Percentiles rank a stretch among this genome's conserved stretches.
These are phyloP conservation scores for Stictocephala bisonia DNA, from an alignment of 2,888 invertebrate genomes.

Conservation along the genomic window DNA sequence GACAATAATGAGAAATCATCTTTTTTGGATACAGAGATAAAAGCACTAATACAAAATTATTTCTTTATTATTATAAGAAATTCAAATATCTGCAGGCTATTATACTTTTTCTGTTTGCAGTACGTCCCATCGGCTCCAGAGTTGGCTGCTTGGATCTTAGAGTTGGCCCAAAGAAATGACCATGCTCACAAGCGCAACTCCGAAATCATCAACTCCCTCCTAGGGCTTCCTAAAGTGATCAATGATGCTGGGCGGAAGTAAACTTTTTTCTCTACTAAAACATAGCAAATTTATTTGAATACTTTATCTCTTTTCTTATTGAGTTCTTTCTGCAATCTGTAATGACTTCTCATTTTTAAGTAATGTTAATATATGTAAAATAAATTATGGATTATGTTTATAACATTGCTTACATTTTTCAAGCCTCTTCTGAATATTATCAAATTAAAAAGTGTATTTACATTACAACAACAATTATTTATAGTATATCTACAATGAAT, in stretches of 20 bases:
- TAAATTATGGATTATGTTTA: too few species aligned
- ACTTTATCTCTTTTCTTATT: too few species aligned
- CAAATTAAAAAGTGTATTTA: too few species aligned
- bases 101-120: background rate
- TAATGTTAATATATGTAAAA: too few species aligned
- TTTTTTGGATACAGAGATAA: background rate
- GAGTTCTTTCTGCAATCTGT: too few species aligned
- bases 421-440: too few species aligned
- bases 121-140: constrained; percentile 38
- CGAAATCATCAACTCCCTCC: constrained; percentile 78
- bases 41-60: background rate
- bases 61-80: too few species aligned
- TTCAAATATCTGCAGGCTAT: background rate
- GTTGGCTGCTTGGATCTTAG: constrained; percentile 46
- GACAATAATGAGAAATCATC: background rate
- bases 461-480: too few species aligned
- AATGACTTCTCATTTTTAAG: too few species aligned
- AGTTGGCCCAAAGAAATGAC: constrained; percentile 57
- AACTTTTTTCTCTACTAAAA: too few species aligned
- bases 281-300: background rate
- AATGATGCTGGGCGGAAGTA: constrained; percentile 72
- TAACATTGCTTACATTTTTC: too few species aligned
- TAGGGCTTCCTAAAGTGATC: constrained; percentile 80
- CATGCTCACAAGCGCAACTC: constrained; percentile 74
- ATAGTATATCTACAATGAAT: too few species aligned